Conservation (phyloP, 1,140 invertebrate species). For the Hyphantria cunea region DNA sequence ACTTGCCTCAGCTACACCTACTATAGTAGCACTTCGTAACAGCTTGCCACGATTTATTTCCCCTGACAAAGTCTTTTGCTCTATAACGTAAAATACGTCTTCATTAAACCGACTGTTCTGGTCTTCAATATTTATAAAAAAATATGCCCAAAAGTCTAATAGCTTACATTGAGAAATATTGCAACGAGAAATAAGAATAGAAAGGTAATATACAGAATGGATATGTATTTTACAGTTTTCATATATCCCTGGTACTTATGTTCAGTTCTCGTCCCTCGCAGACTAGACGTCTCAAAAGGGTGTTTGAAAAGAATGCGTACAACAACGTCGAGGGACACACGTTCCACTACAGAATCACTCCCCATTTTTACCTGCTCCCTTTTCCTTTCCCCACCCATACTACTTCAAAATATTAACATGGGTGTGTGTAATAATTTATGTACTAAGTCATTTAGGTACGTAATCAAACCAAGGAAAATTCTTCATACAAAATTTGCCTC, state of each 20-base stretch:
- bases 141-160: background rate
- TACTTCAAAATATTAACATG: slow-evolving; percentile 23
- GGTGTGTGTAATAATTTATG: background rate
- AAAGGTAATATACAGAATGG: slow-evolving; percentile 4
- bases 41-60: slow-evolving; percentile 19
- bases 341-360: slow-evolving; percentile 49
- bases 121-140: slow-evolving; percentile 7
- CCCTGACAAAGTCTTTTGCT: slow-evolving; percentile 6
- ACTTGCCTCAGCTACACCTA: slow-evolving; percentile 43
- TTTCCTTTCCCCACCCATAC: slow-evolving; percentile 20
- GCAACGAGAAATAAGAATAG: slow-evolving; percentile 2
- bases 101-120: slow-evolving; percentile 5
- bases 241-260: slow-evolving; percentile 39
- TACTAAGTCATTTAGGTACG: no score
- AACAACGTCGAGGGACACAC: slow-evolving; percentile 46
- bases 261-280: slow-evolving; percentile 48
- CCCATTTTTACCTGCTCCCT: slow-evolving; percentile 38
- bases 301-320: slow-evolving; percentile 63
- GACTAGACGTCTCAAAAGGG: slow-evolving; percentile 75
- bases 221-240: slow-evolving; percentile 33
- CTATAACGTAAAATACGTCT: background rate
- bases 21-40: slow-evolving; percentile 29
- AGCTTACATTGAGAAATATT: background rate
- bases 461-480: slow-evolving; percentile 5
- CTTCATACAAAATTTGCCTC: slow-evolving; percentile 5